Percentiles rank a stretch among this genome's conserved stretches.
These are phyloP conservation scores for Leptatherina wallacei DNA, from an alignment of 2,797 vertebrate species.

Conservation along the genomic window DNA sequence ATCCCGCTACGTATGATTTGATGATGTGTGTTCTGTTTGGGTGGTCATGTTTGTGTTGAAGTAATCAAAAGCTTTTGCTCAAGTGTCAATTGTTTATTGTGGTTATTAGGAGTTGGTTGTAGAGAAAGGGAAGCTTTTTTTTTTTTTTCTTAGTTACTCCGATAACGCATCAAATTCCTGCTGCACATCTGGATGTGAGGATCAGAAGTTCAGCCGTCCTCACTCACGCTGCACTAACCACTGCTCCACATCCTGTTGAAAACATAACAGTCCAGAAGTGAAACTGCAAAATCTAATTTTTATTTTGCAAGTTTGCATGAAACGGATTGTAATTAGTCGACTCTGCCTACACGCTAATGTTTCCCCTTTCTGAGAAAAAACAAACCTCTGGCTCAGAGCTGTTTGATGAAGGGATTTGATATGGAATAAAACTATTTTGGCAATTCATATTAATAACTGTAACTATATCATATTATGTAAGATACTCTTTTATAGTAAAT, in stretches of 20 bases:
- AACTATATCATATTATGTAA: too few species aligned
- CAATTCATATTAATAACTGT: too few species aligned
- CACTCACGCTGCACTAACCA: conserved; percentile 46
- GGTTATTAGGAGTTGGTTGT: conserved; percentile 39
- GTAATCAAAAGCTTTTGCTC: conserved; percentile 32
- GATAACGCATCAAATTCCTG: conserved; percentile 15
- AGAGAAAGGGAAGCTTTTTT: conserved; percentile 18
- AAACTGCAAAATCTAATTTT: conserved; percentile 58
- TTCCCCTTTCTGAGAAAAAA: conserved; percentile 22
- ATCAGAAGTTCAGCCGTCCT: conserved; percentile 66
- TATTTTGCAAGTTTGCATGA: conserved; percentile 61
- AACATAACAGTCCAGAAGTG: conserved; percentile 56
- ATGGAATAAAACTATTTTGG: neutral
- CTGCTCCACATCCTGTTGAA: conserved; percentile 72
- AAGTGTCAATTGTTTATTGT: conserved; percentile 43
- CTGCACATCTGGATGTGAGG: conserved; percentile 56
- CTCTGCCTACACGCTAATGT: conserved; percentile 18
- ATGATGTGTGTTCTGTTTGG: conserved; percentile 53
- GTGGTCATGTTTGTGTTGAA: conserved; percentile 51
- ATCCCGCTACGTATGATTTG: conserved; percentile 25
- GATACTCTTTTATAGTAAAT: too few species aligned
- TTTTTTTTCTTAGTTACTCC: conserved; percentile 2
- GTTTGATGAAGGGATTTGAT: conserved; percentile 5
- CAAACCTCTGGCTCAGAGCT: conserved; percentile 9
- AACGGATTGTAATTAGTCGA: conserved; percentile 40